Evolutionary conservation across 2,888 invertebrate species (phyloP), one percentile per base, ranked within the genome.

Genomic region (Timema podura): DNA sequence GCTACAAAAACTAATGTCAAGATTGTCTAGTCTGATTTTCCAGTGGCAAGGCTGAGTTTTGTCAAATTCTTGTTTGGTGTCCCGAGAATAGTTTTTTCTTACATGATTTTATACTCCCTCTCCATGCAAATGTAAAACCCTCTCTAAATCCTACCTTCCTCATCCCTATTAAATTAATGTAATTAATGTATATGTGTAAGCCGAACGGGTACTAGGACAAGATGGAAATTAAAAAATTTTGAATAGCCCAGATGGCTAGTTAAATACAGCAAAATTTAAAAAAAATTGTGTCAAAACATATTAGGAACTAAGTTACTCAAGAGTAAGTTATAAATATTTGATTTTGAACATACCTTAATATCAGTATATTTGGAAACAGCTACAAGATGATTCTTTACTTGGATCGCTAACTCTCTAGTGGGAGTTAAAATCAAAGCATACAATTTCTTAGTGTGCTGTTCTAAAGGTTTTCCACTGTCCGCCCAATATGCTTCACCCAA

Each of bases 351-450:
- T 75, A 85, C 88, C 79, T 82, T 84, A 16, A 89, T 84, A 82
- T 89, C 88, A 65, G 95, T 92, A 79, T 92, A 90, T 82, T 92
- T 93, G 0, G 94, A 90, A 5, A 89, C 89, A 7, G 88, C 87
- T 49, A 85, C 85, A 57, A 98, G 81, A 83, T 98, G 97, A 76
- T 92, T 88, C 79, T 89, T 91, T 54, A 99, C 91, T 84, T 99
- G 99, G 65, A 98, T 89, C 0, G 98, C 98, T 70, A 99, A 83
- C 80, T 99, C 99, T 78, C 99, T 86, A 0, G 99, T 99, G 0
- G 99, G 99, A 0, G 98, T 96, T 67, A 99, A 80, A 70, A 99
- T 90, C 6, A 99, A 82, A 0, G 95, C 95, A 79, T 91, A 91
- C 45, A 96, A 80, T 0, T 88, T 88, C 74, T 57, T 67, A 0